A percentile compares a stretch with the other conserved stretches of the same genome.
phyloP scores from a whole-genome alignment of 1,140 invertebrate genomes.

The Laupala kohalensis region DNA sequence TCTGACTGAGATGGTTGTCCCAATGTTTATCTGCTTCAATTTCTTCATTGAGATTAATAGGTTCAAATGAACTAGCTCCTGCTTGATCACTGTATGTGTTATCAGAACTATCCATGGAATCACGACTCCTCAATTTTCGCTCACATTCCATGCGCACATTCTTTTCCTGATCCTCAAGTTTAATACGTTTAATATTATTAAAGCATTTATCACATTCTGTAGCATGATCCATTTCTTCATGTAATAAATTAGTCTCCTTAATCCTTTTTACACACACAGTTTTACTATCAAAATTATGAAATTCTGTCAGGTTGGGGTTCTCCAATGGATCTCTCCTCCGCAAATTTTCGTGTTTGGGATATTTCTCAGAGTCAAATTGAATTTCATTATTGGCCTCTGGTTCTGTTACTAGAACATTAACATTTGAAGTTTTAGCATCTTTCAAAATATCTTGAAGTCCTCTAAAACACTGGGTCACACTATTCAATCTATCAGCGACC shows the following conservation, averaged over 20 bases:
- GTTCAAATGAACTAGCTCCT: conserved; percentile 14
- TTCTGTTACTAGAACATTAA: conserved; percentile 42
- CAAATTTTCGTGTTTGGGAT: conserved; percentile 33
- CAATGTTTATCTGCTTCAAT: conserved; percentile 44
- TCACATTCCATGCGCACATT: conserved; percentile 24
- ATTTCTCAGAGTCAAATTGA: conserved; percentile 49
- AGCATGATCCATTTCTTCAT: conserved; percentile 19
- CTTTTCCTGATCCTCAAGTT: conserved; percentile 33
- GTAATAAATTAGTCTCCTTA: conserved; percentile 32
- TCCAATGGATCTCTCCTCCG: conserved; percentile 27
- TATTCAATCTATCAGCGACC: conserved; percentile 15
- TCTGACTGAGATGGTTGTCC: conserved; percentile 43
- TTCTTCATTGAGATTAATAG: conserved; percentile 24
- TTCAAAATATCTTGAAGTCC: conserved; percentile 44
- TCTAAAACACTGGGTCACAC: conserved; percentile 8
- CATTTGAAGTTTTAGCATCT: conserved; percentile 48
- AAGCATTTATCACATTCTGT: conserved; percentile 24
- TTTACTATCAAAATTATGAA: conserved; percentile 34
- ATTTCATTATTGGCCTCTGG: conserved; percentile 39
- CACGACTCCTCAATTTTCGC: conserved; percentile 15
- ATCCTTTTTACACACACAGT: conserved; percentile 31
- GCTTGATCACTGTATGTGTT: conserved; percentile 19
- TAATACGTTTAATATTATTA: conserved; percentile 32
- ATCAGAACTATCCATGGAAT: neutral
- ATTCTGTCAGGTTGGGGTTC: conserved; percentile 31